Conservation (phyloP, 2,888 invertebrate species). For the Lasioglossum marginatum region DNA sequence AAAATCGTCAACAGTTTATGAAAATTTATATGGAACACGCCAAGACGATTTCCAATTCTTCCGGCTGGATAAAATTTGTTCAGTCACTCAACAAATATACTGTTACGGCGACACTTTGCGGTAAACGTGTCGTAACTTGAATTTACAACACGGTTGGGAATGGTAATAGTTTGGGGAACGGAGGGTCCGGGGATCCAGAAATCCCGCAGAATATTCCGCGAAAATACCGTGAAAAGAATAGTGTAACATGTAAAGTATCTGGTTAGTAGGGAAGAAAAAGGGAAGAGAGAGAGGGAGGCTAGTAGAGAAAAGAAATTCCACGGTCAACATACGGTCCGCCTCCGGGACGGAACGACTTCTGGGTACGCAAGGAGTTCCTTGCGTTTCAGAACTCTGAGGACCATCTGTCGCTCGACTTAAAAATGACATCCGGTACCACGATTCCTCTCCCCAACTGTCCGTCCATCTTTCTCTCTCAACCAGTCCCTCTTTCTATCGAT, state of each 20-base stretch:
- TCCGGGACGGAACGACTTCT: slow-evolving; percentile 63
- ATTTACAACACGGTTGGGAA: not conserved
- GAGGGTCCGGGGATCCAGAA: not conserved
- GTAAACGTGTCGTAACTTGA: not conserved
- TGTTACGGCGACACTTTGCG: not conserved
- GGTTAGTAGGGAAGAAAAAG: slow-evolving; percentile 18
- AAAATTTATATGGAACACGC: no score
- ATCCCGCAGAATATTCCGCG: slow-evolving; percentile 6
- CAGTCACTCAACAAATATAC: not conserved
- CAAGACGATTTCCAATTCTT: no score
- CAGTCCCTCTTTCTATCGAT: slow-evolving; percentile 33
- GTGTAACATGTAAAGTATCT: slow-evolving; percentile 5
- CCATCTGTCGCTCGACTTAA: slow-evolving; percentile 61
- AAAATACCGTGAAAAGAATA: not conserved
- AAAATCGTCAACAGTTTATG: no score
- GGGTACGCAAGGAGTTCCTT: slow-evolving; percentile 43
- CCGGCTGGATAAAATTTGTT: not conserved
- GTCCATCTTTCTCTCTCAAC: not conserved
- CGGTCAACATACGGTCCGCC: slow-evolving; percentile 65
- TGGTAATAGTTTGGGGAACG: not conserved
- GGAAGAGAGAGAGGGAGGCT: slow-evolving; percentile 9
- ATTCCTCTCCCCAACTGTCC: not conserved
- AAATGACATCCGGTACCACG: slow-evolving; percentile 62
- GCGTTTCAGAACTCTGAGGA: slow-evolving; percentile 49
- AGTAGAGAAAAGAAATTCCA: slow-evolving; percentile 32